Base-by-base conservation (phyloP, 2,888 invertebrate genomes). In the Chalcis sispes region DNA sequence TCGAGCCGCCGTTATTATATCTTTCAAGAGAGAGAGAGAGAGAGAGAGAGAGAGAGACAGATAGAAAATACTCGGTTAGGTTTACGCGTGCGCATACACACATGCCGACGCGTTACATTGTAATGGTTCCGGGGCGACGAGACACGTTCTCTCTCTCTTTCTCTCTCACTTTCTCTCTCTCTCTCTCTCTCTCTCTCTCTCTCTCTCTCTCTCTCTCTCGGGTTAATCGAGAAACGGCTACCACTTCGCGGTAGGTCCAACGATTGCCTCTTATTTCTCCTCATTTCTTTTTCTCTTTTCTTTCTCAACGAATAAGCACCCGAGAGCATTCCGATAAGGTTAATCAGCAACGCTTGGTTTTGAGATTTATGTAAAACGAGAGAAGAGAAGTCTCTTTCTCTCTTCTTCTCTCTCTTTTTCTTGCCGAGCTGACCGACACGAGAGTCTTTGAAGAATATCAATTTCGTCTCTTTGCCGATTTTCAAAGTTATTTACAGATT, bases 321-420 rank as follows among this genome's bases (percentile, higher is more conserved):
- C n/a, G 52, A 71, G 71, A 74, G 72, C 75, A 74, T 77, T 75
- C 69, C 75, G 79, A 79, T 79, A 79, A 79, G 77, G 72, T 75
- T 79, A 79, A 79, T 79, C 78, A 79, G 79, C 67, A 67, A n/a
- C 42, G 20, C 8, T 58, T 46, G 74, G 69, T 73, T 74, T 73
- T 58, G 64, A 79, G 79, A 79, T 79, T 79, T 79, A 79, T 79
- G 77, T 18, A 70, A 66, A 65, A 36, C 64, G 64, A 48, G 13
- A 61, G 56, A 42, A 61, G 66, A 59, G 27, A 23, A 46, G 52
- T 13, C 25, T 36, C 36, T 36, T n/a, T n/a, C n/a, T 36, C 36
- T 36, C 36, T 36, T 36, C 36, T 36, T 36, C 36, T 36, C 10
- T 10, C 10, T 36, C 36, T 36, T 36, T 10, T 36, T 36, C 36